Evolutionary conservation across 2,113 vertebrate genomes (phyloP).

Genomic region (Castor canadensis): DNA sequence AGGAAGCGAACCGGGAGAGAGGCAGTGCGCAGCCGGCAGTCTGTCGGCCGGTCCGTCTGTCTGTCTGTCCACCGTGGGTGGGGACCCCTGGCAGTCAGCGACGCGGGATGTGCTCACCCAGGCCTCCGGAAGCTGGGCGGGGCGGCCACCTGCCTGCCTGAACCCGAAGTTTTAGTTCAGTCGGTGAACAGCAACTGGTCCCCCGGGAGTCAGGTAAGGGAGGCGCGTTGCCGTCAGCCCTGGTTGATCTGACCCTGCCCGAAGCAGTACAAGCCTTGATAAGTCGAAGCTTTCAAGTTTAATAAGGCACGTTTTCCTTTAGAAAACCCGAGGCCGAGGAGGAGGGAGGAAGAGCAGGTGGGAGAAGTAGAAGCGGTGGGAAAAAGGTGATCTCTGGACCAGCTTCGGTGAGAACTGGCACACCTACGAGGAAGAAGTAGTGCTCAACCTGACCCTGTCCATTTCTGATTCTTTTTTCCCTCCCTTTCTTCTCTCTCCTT

Average conservation of each 20-base stretch:
- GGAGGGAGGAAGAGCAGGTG: not conserved
- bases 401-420: not conserved
- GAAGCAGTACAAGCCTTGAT: not conserved
- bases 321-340: not conserved
- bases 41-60: not conserved
- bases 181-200: not conserved
- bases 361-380: not conserved
- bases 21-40: too few species aligned
- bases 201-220: not conserved
- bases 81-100: rapidly evolving
- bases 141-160: not conserved
- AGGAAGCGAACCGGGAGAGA: not conserved
- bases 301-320: not conserved
- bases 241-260: not conserved
- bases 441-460: not conserved
- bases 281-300: not conserved
- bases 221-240: not conserved
- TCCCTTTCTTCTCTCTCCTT: not conserved
- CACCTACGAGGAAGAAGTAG: not conserved
- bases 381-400: not conserved
- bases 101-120: rapidly evolving
- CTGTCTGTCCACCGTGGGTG: too few species aligned
- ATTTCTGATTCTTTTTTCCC: too few species aligned
- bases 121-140: too few species aligned
- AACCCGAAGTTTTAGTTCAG: not conserved